These are phyloP conservation scores for Pegoplata infirma DNA, from an alignment of 2,888 invertebrate species.

Conservation along the genomic window DNA sequence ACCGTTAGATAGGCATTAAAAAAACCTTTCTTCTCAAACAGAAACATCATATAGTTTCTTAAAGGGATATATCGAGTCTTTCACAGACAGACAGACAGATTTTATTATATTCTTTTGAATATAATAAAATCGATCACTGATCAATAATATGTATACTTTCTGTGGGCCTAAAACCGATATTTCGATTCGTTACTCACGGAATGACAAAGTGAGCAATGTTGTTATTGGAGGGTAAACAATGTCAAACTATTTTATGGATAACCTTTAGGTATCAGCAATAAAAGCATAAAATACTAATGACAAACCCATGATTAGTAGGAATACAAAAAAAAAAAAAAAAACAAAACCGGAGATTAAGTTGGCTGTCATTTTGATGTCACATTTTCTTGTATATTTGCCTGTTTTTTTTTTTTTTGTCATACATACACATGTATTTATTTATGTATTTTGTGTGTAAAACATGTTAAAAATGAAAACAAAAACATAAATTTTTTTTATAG, in stretches of 20 bases:
- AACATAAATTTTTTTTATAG: neutral
- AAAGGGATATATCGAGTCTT: too few relatives aligned
- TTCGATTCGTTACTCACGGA: too few relatives aligned
- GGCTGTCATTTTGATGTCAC: conserved; percentile 53
- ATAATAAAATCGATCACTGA: too few relatives aligned
- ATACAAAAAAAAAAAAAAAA: conserved; percentile 14
- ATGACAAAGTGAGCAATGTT: too few relatives aligned
- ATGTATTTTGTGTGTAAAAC: neutral
- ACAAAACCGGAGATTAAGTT: conserved; percentile 66
- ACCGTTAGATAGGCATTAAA: too few relatives aligned
- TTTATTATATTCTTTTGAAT: too few relatives aligned
- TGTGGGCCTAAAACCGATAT: too few relatives aligned
- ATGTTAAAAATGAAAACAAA: conserved; percentile 6
- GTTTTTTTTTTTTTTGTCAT: neutral
- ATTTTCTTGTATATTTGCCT: conserved; percentile 5
- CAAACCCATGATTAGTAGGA: conserved; percentile 59
- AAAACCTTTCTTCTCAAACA: too few relatives aligned
- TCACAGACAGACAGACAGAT: too few relatives aligned
- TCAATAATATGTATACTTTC: too few relatives aligned
- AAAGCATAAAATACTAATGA: conserved; percentile 60
- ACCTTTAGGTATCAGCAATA: conserved; percentile 6
- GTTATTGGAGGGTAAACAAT: too few relatives aligned
- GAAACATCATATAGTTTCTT: too few relatives aligned
- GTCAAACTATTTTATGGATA: neutral
- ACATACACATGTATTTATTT: neutral